Percentiles rank a stretch among this genome's conserved stretches.
phyloP scores from a whole-genome alignment of 2,113 vertebrate species.

The Semnopithecus entellus region DNA sequence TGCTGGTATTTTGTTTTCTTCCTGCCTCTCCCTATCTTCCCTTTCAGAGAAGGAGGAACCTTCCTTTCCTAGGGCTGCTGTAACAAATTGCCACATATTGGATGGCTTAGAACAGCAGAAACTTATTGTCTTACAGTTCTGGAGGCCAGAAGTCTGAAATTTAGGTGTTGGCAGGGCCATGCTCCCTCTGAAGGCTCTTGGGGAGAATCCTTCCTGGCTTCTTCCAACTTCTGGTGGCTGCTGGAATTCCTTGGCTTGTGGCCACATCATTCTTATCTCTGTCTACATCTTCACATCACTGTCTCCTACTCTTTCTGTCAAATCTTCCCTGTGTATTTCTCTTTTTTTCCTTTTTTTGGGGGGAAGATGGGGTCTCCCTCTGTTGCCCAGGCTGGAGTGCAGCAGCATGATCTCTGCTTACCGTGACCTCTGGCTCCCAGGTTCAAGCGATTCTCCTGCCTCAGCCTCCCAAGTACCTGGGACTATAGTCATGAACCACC shows the following conservation, averaged over 20 bases:
- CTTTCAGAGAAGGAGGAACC: not conserved
- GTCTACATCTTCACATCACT: not conserved
- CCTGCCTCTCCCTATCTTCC: not conserved
- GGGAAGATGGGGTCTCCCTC: too few species aligned
- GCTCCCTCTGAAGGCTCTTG: rapidly evolving
- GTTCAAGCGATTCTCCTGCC: too few species aligned
- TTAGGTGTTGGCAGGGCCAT: not conserved
- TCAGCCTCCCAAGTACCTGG: too few species aligned
- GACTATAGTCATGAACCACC: too few species aligned
- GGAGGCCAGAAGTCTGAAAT: not conserved
- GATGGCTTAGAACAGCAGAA: not conserved
- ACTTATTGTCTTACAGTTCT: not conserved
- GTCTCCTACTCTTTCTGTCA: not conserved
- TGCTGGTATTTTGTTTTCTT: not conserved
- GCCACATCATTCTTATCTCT: not conserved
- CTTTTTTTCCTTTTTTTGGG: too few species aligned
- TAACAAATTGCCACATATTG: not conserved
- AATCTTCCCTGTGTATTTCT: not conserved
- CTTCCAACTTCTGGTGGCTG: not conserved
- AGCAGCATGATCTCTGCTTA: too few species aligned
- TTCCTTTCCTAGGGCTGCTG: not conserved
- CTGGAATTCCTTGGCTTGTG: not conserved
- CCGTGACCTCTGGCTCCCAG: too few species aligned
- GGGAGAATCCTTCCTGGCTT: not conserved
- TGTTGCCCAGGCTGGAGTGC: too few species aligned